Evolutionary conservation across 92 coral and sea anemone species (phyloP), one percentile per base, ranked within the genome.

Genomic region (Heteractis magnifica): DNA sequence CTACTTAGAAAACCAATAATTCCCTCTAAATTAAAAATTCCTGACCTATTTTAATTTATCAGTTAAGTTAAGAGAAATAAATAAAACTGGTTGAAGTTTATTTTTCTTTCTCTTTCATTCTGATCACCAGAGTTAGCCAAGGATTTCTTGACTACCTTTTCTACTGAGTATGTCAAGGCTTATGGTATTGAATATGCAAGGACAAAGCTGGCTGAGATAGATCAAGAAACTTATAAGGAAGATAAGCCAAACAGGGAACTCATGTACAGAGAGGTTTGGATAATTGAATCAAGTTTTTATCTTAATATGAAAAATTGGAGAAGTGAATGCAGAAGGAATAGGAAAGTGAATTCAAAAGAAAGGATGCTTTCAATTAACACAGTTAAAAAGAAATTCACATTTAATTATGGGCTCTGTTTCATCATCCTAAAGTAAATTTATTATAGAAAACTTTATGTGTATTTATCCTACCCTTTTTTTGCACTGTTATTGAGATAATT

Each of bases 101-200:
- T 51, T 21, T 48, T 74, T 20, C n/a, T 48, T 68, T 84, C 4
- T 79, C 49, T 12, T 73, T 41, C 70, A 16, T 26, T 74, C 62
- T 21, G 56, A 18, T 62, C 6, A 83, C 10, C 74, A 95, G 98
- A 92, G 21, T 83, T 95, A 62, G 94, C 98, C 8, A 86, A 94
- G 56, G 94, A 92, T 58, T 90, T 91, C 56, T 75, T 95, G 15
- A 84, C 88, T 26, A 94, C 94, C 21, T 95, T 95, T 78, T 88
- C 94, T 3, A 44, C 82, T 78, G 95, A 93, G 55, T 95, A 88
- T 83, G 89, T 82, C 15, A 81, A 90, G 82, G 98, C 97, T 7
- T 95, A 95, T 86, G 98, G 98, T 56, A 90, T 92, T 50, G 95
- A 94, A 81, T 92, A 87, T 79, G 82, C 95, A 55, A 95, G 92